Conservation (phyloP, 92 coral and sea anemone species). For the Siderastrea radians region DNA sequence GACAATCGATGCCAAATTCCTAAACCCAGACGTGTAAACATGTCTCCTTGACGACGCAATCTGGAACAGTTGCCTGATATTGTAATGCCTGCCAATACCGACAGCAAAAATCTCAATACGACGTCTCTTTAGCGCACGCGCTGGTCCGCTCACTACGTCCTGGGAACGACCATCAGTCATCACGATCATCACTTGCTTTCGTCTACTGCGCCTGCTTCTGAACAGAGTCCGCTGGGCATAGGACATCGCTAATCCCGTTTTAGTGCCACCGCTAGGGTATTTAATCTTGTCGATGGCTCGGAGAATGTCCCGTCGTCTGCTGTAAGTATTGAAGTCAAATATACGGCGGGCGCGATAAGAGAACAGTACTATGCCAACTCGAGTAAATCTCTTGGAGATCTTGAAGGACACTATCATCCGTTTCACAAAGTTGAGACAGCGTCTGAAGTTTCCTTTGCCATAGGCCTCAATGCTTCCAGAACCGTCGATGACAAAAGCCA, state of each 20-base stretch:
- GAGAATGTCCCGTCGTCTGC: constrained; percentile 29
- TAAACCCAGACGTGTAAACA: constrained; percentile 73
- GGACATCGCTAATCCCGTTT: constrained; percentile 64
- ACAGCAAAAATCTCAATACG: constrained; percentile 66
- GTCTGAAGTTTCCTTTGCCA: constrained; percentile 75
- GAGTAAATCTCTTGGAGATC: constrained; percentile 67
- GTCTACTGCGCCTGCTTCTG: constrained; percentile 40
- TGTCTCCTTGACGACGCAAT: constrained; percentile 73
- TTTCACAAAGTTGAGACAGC: constrained; percentile 75
- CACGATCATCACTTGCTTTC: constrained; percentile 67
- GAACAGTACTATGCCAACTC: constrained; percentile 71
- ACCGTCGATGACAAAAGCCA: constrained; percentile 73
- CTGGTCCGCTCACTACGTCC: constrained; percentile 72
- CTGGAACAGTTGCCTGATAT: constrained; percentile 51
- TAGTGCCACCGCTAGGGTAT: constrained; percentile 84
- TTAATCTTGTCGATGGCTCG: constrained; percentile 57
- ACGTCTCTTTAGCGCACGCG: constrained; percentile 51
- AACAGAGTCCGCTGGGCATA: constrained; percentile 59
- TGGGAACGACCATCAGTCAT: constrained; percentile 82
- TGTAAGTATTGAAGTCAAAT: constrained; percentile 62
- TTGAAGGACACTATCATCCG: constrained; percentile 71
- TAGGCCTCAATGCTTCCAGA: constrained; percentile 84
- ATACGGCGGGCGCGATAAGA: constrained; percentile 57
- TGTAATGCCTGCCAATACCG: constrained; percentile 78
- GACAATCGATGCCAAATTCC: constrained; percentile 63